phyloP scores from a whole-genome alignment of 2,797 vertebrate genomes.

The Macrochelys suwanniensis region DNA sequence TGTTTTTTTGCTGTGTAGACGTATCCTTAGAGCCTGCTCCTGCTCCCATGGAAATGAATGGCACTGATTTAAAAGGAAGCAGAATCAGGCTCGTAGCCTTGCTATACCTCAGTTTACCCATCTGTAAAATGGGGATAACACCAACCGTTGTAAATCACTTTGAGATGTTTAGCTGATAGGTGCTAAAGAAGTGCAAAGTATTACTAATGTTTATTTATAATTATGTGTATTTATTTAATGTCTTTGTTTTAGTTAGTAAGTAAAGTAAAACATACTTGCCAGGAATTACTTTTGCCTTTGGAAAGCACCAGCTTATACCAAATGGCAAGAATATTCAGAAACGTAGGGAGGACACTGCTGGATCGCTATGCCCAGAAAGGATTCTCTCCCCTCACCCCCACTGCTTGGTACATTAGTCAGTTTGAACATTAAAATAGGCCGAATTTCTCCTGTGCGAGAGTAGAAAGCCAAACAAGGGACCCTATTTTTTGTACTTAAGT shows the following conservation, averaged over 20 bases:
- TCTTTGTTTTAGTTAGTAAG: slow-evolving; percentile 22
- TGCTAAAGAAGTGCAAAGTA: slow-evolving; percentile 55
- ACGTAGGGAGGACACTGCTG: neutral
- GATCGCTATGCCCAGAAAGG: neutral
- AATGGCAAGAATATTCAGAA: neutral
- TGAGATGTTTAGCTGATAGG: slow-evolving; percentile 1
- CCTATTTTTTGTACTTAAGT: fast-evolving
- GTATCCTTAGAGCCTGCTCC: neutral
- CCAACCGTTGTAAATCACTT: neutral
- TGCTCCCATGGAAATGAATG: neutral
- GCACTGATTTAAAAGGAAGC: neutral
- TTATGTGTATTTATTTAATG: neutral
- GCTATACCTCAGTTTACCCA: slow-evolving; percentile 28
- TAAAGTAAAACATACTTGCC: neutral
- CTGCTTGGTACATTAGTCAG: neutral
- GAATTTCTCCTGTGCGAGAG: neutral
- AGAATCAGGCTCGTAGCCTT: neutral
- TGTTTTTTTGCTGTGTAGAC: neutral
- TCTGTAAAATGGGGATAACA: neutral
- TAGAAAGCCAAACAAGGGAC: neutral
- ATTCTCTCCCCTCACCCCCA: fast-evolving
- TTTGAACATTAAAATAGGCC: neutral
- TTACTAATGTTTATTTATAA: neutral
- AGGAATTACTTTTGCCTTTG: neutral
- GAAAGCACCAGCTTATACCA: neutral